Evolutionary conservation across 2,888 invertebrate genomes (phyloP), one percentile per base, ranked within the genome.

Genomic region (Mythimna vitellina): DNA sequence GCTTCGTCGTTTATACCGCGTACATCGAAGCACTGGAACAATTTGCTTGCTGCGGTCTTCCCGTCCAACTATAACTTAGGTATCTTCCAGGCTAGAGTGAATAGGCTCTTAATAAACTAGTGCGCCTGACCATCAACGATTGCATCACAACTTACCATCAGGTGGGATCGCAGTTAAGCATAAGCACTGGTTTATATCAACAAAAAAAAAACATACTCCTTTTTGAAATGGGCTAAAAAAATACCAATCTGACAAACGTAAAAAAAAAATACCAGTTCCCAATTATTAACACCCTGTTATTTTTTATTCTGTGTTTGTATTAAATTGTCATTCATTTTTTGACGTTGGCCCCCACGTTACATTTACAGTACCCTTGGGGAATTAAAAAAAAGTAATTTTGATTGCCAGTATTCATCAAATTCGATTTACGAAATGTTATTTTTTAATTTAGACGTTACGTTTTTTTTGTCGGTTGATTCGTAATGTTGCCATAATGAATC

Each of bases 401-500:
- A 71, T 62, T 42, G 58, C 38, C 51, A 29, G 53, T 38, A 68
- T 77, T 69, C 73, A 65, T 68, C 58, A 65, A 72, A 78, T 78
- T 80, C 78, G 78, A 80, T 82, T 80, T 57, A 38, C 29, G 38
- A 69, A 82, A 82, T 82, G 68, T 80, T 80, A 54, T 68, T 82
- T 80, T 82, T 66, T 69, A 82, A 73, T 78, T 65, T 14, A 10
- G 14, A 12, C 14, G 54, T 25, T 62, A 61, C 29, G 29, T 56
- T n/a, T 70, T 81, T 63, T 75, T 74, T 29, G 35, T 29, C 10
- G 12, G 61, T 61, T n/a, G 20, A 62, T 22, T 78, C n/a, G 42
- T 68, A 56, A 65, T 65, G 54, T 46, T 46, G 46, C 46, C 46
- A 17, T 17, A 7, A 46, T 7, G 17, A 46, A 46, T 46, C 6